phyloP scores from a whole-genome alignment of 2,113 vertebrate species.

The zebrafish (Danio rerio) region GRCz12tu NC_133197.1:14372501-14373000 shows the following conservation, averaged over 20 bases:
- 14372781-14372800: neutral
- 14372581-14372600: neutral
- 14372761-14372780: neutral
- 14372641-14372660: neutral
- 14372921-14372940: neutral
- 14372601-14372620: neutral
- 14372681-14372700: neutral
- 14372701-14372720: neutral
- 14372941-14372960: constrained; percentile 10
- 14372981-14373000: neutral
- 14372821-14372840: neutral
- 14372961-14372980: neutral
- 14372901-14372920: neutral
- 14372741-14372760: neutral
- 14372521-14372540: neutral
- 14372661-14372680: constrained; percentile 24
- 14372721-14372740: constrained; percentile 17
- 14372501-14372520: no score
- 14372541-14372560: neutral
- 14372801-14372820: neutral
- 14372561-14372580: neutral
- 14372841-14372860: no score
- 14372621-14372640: constrained; percentile 1
- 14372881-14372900: neutral
- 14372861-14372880: neutral